Evolutionary conservation across 1,140 invertebrate species (phyloP).

Genomic region (Ceratoteleas bidentatus): DNA sequence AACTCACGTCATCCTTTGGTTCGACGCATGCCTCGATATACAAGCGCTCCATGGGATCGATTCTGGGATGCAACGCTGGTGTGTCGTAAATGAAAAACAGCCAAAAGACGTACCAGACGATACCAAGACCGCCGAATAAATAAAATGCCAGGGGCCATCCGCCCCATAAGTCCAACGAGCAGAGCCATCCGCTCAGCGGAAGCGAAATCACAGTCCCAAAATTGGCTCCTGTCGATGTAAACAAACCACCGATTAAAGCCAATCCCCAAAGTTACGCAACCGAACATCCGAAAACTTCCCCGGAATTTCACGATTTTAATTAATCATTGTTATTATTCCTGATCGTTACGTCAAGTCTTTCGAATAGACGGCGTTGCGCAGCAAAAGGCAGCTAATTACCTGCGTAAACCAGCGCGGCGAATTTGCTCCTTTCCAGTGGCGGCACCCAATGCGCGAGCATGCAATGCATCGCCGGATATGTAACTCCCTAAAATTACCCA

Average conservation of each 20-base stretch:
- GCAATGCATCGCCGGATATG: conserved; percentile 91
- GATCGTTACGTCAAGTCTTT: no score
- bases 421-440: conserved; percentile 89
- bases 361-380: no score
- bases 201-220: conserved; percentile 94
- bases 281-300: no score
- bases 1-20: conserved; percentile 72
- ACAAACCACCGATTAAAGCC: conserved; percentile 38
- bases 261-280: conserved; percentile 26
- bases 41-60: conserved; percentile 91
- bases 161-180: conserved; percentile 86
- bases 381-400: no score
- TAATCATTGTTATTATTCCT: no score
- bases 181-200: conserved; percentile 90
- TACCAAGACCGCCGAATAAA: conserved; percentile 90
- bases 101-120: conserved; percentile 93
- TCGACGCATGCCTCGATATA: conserved; percentile 88
- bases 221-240: conserved; percentile 85
- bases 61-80: conserved; percentile 90
- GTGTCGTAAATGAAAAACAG: conserved; percentile 90
- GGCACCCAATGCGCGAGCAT: conserved; percentile 92
- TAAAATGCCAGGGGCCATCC: conserved; percentile 96
- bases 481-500: conserved; percentile 85
- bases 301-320: conserved; percentile 15
- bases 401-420: conserved; percentile 90